Conservation (phyloP, 2,888 invertebrate genomes). For the Arctia plantaginis region DNA sequence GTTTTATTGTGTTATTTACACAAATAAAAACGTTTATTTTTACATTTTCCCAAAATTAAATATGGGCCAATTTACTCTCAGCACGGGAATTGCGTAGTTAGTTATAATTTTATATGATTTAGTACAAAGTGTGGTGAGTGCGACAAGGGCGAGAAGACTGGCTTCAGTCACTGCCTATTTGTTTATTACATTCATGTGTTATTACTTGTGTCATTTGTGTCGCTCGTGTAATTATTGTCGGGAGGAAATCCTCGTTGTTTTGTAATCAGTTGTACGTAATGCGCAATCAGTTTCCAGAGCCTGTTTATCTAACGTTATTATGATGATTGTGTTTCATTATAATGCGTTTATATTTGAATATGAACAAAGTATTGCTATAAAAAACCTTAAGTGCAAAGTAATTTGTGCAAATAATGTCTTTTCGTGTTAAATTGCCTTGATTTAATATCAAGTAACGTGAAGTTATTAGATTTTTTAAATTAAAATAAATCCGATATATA, state of each 20-base stretch:
- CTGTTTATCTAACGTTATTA: constrained; percentile 76
- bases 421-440: constrained; percentile 16
- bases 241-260: constrained; percentile 81
- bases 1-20: constrained; percentile 87
- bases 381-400: constrained; percentile 57
- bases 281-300: constrained; percentile 69
- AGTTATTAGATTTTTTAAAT: constrained; percentile 1
- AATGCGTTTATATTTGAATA: constrained; percentile 73
- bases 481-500: constrained; percentile 2
- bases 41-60: constrained; percentile 87
- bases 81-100: constrained; percentile 77
- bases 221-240: constrained; percentile 73
- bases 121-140: constrained; percentile 37
- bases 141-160: constrained; percentile 33
- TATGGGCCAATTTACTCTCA: constrained; percentile 80
- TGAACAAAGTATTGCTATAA: constrained; percentile 52
- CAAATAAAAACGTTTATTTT: constrained; percentile 87
- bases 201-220: constrained; percentile 78
- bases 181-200: constrained; percentile 74
- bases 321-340: constrained; percentile 80
- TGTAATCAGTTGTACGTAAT: constrained; percentile 74
- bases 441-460: constrained; percentile 31
- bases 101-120: constrained; percentile 73
- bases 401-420: constrained; percentile 53
- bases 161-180: constrained; percentile 33